A percentile compares a stretch with the other conserved stretches of the same genome.
These are phyloP conservation scores for Spodoptera frugiperda DNA, from an alignment of 1,140 invertebrate species.

Conservation along the genomic window DNA sequence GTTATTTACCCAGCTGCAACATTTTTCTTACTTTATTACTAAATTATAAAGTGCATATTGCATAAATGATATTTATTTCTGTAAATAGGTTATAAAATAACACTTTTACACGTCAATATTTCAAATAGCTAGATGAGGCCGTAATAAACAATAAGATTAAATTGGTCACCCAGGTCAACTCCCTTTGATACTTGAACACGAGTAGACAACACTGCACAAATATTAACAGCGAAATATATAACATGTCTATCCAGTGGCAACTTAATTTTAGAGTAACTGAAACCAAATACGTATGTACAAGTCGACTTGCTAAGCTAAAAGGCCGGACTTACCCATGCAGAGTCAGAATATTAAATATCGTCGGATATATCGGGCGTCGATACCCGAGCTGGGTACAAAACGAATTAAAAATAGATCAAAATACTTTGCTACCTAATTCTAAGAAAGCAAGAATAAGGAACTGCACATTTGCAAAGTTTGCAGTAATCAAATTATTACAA, in stretches of 20 bases:
- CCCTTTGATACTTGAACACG: too few relatives aligned
- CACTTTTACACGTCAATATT: too few relatives aligned
- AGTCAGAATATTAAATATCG: slow-evolving; percentile 26
- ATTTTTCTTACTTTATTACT: too few relatives aligned
- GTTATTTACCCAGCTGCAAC: too few relatives aligned
- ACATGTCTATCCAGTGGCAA: background rate
- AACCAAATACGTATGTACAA: slow-evolving; percentile 7
- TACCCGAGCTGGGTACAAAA: background rate
- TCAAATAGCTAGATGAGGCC: too few relatives aligned
- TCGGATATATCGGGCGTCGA: slow-evolving; percentile 5
- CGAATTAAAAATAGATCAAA: slow-evolving; percentile 29
- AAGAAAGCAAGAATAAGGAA: background rate
- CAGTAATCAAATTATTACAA: background rate
- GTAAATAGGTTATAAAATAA: too few relatives aligned
- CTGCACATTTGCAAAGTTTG: background rate
- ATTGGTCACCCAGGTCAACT: too few relatives aligned
- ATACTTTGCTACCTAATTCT: background rate
- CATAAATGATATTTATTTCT: too few relatives aligned
- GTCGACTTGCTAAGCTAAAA: slow-evolving; percentile 13
- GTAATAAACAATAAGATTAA: too few relatives aligned
- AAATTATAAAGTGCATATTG: too few relatives aligned
- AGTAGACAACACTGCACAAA: too few relatives aligned
- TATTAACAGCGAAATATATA: too few relatives aligned
- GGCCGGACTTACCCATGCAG: slow-evolving; percentile 1
- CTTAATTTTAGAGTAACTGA: slow-evolving; percentile 29